These are phyloP conservation scores for Epiperipatus broadwayi DNA, from an alignment of 2,888 invertebrate species.

Conservation along the genomic window DNA sequence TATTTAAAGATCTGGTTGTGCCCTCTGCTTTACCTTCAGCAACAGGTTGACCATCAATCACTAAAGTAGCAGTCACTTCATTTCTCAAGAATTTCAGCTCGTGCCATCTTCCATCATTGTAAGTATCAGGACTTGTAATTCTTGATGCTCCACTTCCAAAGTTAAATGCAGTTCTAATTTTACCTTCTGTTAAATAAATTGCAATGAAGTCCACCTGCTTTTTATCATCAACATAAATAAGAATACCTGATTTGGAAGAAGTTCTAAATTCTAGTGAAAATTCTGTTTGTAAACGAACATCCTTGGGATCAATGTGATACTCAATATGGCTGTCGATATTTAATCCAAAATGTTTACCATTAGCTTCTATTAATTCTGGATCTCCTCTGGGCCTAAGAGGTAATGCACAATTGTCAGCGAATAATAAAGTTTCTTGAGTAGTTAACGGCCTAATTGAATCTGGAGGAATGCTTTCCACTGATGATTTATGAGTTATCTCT, in stretches of 20 bases:
- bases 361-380: conserved; percentile 33
- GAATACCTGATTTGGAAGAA: conserved; percentile 49
- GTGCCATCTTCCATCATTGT: conserved; percentile 64
- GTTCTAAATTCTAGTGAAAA: conserved; percentile 62
- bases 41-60: conserved; percentile 36
- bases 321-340: conserved; percentile 54
- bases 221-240: conserved; percentile 52
- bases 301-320: conserved; percentile 40
- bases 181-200: conserved; percentile 51
- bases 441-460: no score
- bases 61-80: conserved; percentile 42
- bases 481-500: no score
- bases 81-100: conserved; percentile 43
- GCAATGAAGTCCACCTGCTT: conserved; percentile 49
- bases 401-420: conserved; percentile 32
- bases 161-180: conserved; percentile 43
- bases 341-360: conserved; percentile 22
- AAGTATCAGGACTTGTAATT: conserved; percentile 37
- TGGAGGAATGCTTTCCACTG: no score
- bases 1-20: conserved; percentile 22
- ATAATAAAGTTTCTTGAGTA: no score
- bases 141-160: conserved; percentile 44
- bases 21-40: conserved; percentile 37
- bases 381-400: conserved; percentile 36
- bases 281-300: conserved; percentile 46